Evolutionary conservation across 2,113 vertebrate genomes (phyloP), one percentile per base, ranked within the genome.

Genomic region (Oryzias woworae): DNA sequence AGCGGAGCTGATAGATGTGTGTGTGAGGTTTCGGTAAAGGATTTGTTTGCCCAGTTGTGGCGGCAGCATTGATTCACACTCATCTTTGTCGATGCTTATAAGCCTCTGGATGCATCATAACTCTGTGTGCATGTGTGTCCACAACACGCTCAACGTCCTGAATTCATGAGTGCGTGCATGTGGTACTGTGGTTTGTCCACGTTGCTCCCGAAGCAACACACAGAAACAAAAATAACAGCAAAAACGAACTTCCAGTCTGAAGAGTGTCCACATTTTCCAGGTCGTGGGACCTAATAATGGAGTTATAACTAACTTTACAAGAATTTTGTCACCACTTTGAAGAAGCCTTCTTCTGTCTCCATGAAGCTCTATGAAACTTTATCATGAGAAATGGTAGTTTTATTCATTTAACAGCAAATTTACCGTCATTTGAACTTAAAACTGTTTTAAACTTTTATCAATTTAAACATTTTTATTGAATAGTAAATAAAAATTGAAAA

Each of bases 21-120:
- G 36, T 61, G 24, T 69, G 66, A 69, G 77, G 67, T 82, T 87
- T 84, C 85, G 60, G 85, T 87, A 87, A 88, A 90, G 82, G 75
- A 86, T 90, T 88, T 88, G 84, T 90, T 89, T 89, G 86, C 86
- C 56, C 71, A 80, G 75, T 80, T 77, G 77, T 88, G 86, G 87
- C 71, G 86, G 86, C 83, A 81, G 78, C 82, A 90, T 90, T 88
- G 87, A 89, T 88, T 89, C 89, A 87, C 87, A 87, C 89, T 89
- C 85, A 87, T 89, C 86, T 89, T 87, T 90, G 89, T 89, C 85
- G 70, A 89, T 90, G 87, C 75, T 85, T 84, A 89, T 88, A 87
- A 88, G 66, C 73, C 80, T 65, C 80, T 84, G 85, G 86, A 88
- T 89, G 78, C 77, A 89, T 90, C 87, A 90, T 87, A 90, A 84